phyloP scores from a whole-genome alignment of 2,797 vertebrate species.

The Ctenosaura bakeri region DNA sequence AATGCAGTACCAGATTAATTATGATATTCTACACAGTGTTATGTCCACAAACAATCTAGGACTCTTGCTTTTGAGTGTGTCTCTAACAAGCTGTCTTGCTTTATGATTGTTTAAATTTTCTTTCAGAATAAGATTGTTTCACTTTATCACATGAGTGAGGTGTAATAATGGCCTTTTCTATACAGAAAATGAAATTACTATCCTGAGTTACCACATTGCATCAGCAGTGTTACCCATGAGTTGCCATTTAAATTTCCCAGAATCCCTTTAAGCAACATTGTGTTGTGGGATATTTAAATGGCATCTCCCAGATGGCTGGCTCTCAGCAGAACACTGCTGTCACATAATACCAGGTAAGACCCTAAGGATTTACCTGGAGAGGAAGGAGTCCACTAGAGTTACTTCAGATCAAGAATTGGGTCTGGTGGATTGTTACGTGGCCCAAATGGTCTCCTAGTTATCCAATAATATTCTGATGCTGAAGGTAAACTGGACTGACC shows the following conservation, averaged over 20 bases:
- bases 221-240: not conserved
- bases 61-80: not conserved
- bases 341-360: not conserved
- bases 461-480: not conserved
- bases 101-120: not conserved
- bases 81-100: not conserved
- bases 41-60: not conserved
- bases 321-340: not conserved
- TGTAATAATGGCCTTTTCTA: not conserved
- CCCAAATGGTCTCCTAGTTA: not conserved
- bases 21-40: not conserved
- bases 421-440: not conserved
- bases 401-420: not conserved
- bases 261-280: not conserved
- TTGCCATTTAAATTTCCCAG: not conserved
- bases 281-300: not conserved
- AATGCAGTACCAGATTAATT: not conserved
- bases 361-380: too few species aligned
- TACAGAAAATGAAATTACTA: not conserved
- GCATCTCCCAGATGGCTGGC: not conserved
- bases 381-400: not conserved
- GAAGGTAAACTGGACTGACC: not conserved
- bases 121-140: not conserved
- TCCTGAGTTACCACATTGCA: not conserved
- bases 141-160: not conserved